A percentile compares a stretch with the other conserved stretches of the same genome.
These are phyloP conservation scores for Pangasius mekongensis DNA, from an alignment of 2,797 vertebrate genomes.

Conservation along the genomic window DNA sequence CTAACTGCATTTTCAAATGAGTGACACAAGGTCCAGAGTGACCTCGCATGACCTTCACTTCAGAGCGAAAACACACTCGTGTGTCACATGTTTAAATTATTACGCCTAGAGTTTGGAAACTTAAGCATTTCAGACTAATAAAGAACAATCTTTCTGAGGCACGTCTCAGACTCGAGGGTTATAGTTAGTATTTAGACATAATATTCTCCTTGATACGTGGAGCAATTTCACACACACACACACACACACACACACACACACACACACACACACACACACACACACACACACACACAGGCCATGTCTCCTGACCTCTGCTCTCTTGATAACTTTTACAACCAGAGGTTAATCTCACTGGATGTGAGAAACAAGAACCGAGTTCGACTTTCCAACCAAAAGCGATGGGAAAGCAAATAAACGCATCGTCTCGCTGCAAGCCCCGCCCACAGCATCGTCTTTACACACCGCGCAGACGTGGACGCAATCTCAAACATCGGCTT, in stretches of 20 bases:
- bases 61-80: neutral
- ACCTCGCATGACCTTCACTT: neutral
- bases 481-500: neutral
- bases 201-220: neutral
- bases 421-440: neutral
- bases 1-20: conserved; percentile 2
- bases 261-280: neutral
- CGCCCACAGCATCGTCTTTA: neutral
- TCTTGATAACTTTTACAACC: conserved; percentile 21
- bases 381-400: conserved; percentile 9
- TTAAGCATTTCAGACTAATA: neutral
- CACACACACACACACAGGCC: neutral
- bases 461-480: neutral
- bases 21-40: neutral
- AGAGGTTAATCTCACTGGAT: conserved; percentile 32
- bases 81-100: too few relatives aligned
- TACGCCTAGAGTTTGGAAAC: neutral
- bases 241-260: neutral
- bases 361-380: conserved; percentile 10
- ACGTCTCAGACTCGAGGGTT: neutral
- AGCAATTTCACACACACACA: neutral
- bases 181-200: neutral
- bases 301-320: neutral
- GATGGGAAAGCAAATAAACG: conserved; percentile 35
- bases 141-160: neutral